phyloP scores from a whole-genome alignment of 2,888 invertebrate genomes.

The Nomada ruficornis region DNA sequence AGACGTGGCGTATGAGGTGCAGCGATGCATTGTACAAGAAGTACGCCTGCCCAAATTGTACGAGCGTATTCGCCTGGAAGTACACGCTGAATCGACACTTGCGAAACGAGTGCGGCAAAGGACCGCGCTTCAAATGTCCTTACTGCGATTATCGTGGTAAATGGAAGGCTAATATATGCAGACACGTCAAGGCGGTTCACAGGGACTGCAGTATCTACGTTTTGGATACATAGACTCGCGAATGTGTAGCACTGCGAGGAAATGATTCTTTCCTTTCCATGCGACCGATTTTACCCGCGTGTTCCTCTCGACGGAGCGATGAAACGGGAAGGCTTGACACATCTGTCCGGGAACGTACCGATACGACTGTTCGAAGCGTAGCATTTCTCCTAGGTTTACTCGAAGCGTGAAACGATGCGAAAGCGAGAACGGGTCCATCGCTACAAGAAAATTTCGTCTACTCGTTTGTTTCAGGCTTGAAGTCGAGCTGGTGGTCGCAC shows the following conservation, averaged over 20 bases:
- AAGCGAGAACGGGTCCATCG: constrained; percentile 14
- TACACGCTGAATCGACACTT: constrained; percentile 73
- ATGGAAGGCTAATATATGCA: constrained; percentile 72
- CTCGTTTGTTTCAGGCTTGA: constrained; percentile 44
- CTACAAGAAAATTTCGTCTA: constrained; percentile 45
- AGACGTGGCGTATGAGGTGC: background rate
- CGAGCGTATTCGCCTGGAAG: constrained; percentile 68
- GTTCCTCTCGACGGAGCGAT: too few relatives aligned
- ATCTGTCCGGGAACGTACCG: too few relatives aligned
- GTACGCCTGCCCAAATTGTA: constrained; percentile 63
- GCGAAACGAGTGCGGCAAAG: constrained; percentile 77
- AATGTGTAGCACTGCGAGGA: too few relatives aligned
- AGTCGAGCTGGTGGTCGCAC: constrained; percentile 7
- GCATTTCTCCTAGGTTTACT: too few relatives aligned
- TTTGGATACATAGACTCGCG: background rate
- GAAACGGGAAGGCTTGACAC: too few relatives aligned
- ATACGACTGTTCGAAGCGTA: too few relatives aligned
- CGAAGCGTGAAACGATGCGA: too few relatives aligned
- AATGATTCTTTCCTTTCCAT: too few relatives aligned
- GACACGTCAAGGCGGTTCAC: constrained; percentile 68
- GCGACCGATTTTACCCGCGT: background rate
- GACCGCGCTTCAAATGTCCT: constrained; percentile 75
- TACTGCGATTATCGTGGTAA: constrained; percentile 77
- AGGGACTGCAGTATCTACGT: constrained; percentile 63
- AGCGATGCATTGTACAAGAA: constrained; percentile 7